A percentile compares a stretch with the other conserved stretches of the same genome.
Conservation (phyloP, 2,888 invertebrate genomes). For the Capitulum mitella region DNA sequence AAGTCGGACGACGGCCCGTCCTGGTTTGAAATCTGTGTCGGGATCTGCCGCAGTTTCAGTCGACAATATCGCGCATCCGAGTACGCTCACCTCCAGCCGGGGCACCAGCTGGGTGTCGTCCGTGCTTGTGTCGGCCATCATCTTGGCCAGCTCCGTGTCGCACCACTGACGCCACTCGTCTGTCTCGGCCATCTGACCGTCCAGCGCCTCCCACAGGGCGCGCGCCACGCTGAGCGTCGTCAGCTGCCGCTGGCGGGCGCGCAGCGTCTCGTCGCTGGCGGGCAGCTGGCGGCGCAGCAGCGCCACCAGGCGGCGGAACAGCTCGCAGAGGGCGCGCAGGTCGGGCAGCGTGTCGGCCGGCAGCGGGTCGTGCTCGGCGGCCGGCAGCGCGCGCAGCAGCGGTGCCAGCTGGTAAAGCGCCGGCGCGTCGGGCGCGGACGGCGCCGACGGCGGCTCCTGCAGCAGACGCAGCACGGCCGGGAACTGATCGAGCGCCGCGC, state of each 20-base stretch:
- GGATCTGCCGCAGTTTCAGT: too few species aligned
- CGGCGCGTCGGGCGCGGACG: not conserved
- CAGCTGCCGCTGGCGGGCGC: slow-evolving; percentile 31
- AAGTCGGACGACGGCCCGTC: too few species aligned
- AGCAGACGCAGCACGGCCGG: not conserved
- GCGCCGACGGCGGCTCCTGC: not conserved
- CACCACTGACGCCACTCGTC: slow-evolving; percentile 43
- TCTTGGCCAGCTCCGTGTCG: slow-evolving; percentile 44
- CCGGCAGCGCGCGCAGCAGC: not conserved
- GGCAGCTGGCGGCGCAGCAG: slow-evolving; percentile 33
- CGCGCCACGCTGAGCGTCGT: not conserved
- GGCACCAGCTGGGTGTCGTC: slow-evolving; percentile 42
- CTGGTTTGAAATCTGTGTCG: too few species aligned
- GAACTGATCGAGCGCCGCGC: not conserved
- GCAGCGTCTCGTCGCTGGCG: slow-evolving; percentile 31
- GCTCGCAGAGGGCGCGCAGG: not conserved
- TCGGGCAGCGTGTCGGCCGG: slow-evolving; percentile 10
- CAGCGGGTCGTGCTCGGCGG: not conserved
- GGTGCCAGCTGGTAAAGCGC: not conserved
- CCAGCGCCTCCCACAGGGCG: slow-evolving; percentile 29
- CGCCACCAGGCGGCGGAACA: slow-evolving; percentile 29
- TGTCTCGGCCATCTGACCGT: slow-evolving; percentile 33
- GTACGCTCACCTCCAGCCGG: slow-evolving; percentile 40
- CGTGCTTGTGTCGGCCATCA: slow-evolving; percentile 44
- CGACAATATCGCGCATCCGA: too few species aligned